These are phyloP conservation scores for Strix uralensis DNA, from an alignment of 2,113 vertebrate genomes.

Conservation along the genomic window DNA sequence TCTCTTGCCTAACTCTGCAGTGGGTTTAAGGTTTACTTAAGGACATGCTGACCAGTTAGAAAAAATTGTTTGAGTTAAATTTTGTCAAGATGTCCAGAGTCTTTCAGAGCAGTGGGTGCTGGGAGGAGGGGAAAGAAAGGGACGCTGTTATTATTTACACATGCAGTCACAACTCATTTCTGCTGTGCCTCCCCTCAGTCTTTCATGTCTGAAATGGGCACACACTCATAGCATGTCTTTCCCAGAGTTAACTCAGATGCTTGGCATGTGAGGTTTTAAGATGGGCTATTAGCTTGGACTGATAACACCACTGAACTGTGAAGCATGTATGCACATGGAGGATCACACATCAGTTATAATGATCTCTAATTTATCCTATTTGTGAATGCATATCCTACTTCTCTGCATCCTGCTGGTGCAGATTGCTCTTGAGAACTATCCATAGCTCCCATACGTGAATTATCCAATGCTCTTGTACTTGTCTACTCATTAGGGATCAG, in stretches of 20 bases:
- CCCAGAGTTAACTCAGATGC: not conserved
- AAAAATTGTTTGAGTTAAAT: slow-evolving; percentile 13
- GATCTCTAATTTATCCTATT: not conserved
- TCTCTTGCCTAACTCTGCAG: not conserved
- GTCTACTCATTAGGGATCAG: not conserved
- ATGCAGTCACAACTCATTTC: not conserved
- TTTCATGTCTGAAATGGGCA: not conserved
- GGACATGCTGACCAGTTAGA: not conserved
- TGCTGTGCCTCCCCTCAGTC: not conserved
- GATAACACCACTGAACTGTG: not conserved
- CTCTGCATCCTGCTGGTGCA: not conserved
- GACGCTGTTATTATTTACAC: not conserved
- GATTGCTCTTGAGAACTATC: not conserved
- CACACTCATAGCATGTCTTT: not conserved
- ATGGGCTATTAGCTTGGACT: not conserved
- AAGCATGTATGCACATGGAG: not conserved
- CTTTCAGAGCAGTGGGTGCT: not conserved
- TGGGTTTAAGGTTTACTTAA: slow-evolving; percentile 40
- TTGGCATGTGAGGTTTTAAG: not conserved
- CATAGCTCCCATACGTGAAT: not conserved
- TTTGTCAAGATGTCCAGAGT: not conserved
- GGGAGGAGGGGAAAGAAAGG: not conserved
- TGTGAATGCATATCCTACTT: not conserved
- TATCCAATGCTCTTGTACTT: not conserved
- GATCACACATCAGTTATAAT: rapidly evolving